These are phyloP conservation scores for Pocillopora verrucosa DNA, from an alignment of 64 coral and sea anemone species.

Conservation along the genomic window DNA sequence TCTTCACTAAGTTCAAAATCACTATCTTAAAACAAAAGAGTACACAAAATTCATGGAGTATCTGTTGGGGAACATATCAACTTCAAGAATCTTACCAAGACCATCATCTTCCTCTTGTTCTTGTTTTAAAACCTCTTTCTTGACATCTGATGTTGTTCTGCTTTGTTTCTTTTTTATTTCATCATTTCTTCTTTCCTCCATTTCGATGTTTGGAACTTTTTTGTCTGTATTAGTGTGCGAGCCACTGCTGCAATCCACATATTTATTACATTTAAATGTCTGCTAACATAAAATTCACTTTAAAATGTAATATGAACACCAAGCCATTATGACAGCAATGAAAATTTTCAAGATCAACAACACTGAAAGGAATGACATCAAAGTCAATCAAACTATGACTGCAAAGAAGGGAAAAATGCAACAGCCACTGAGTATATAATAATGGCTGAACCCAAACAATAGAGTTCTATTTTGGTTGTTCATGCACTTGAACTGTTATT, in stretches of 20 bases:
- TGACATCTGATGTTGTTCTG: not conserved
- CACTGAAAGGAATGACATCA: no score
- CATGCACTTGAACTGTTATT: no score
- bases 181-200: slow-evolving; percentile 31
- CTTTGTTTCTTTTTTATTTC: not conserved
- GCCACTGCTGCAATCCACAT: not conserved
- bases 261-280: not conserved
- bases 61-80: no score
- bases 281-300: no score
- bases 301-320: no score
- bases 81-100: not conserved
- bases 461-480: no score
- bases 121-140: not conserved
- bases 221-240: not conserved
- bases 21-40: slow-evolving; percentile 19
- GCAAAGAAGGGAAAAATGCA: no score
- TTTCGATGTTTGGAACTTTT: slow-evolving; percentile 8
- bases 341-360: no score
- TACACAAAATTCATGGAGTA: not conserved
- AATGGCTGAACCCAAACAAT: no score
- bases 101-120: not conserved
- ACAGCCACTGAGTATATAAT: no score
- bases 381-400: no score
- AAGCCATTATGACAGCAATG: no score
- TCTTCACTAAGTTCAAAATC: slow-evolving; percentile 63